Base-by-base conservation (phyloP, 2,888 invertebrate genomes). In the Pharmacophagus antenor region DNA sequence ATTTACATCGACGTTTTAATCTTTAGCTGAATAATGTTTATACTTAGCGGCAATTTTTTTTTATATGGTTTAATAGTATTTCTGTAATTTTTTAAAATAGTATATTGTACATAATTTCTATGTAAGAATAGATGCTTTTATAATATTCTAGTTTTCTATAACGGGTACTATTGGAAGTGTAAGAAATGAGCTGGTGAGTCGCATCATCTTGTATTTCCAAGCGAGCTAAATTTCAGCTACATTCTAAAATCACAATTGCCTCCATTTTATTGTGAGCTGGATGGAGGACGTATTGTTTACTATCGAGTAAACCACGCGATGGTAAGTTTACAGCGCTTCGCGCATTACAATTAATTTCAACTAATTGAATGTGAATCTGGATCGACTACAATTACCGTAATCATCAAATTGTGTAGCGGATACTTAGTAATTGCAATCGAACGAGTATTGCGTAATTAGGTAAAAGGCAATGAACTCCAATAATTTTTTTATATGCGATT, bases 391-490 rank as follows among this genome's bases (percentile, higher is more conserved):
- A 53, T 53, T 53, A 25, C 18, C 0, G 48, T 17, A 58, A 48
- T 53, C 47, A 48, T 52, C 52, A 53, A 53, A 53, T 52, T 58
- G 50, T 44, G 17, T 27, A 21, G 47, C 53, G 23, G 31, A 48
- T 58, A 42, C 54, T 49, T 10, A 41, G 25, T 54, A 54, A 49
- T 54, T 44, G 49, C 49, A 54, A 49, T 37, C 31, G 54, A 41
- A 25, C 42, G 10, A 42, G 42, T 49, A 54, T 50, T 54, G 50
- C 31, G 54, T 31, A 59, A 58, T 58, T 58, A 54, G 53, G 41
- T 48, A 59, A 49, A 54, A 25, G 47, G 49, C 59, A 59, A 54
- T 54, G 59, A 59, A 54, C 58, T 48, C 18, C 58, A 53, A 53
- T 53, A 48, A 53, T 48, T 47, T 21, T 53, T 44, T n/a, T 48